These are phyloP conservation scores for Prunella strophiata DNA, from an alignment of 2,797 vertebrate genomes.

Conservation along the genomic window DNA sequence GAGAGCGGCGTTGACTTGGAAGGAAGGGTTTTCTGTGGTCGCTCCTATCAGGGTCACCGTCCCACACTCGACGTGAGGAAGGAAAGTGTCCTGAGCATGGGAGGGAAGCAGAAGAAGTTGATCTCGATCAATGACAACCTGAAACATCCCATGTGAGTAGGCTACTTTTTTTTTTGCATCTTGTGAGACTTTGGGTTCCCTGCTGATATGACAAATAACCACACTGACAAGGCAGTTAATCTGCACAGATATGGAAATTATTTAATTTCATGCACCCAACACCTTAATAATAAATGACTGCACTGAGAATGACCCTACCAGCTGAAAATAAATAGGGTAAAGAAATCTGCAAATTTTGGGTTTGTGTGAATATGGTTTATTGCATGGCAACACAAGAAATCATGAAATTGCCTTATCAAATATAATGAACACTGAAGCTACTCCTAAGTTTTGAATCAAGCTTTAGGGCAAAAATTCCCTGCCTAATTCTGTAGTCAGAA, in stretches of 20 bases:
- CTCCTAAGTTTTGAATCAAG: neutral
- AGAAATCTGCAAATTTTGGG: neutral
- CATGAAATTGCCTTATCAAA: neutral
- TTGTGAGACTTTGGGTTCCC: neutral
- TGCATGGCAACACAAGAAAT: neutral
- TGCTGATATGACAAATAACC: neutral
- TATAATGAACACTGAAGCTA: neutral
- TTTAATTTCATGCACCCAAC: neutral
- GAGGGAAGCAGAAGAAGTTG: conserved; percentile 87
- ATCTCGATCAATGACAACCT: conserved; percentile 78
- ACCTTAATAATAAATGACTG: neutral
- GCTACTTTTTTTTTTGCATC: neutral
- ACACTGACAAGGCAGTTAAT: neutral
- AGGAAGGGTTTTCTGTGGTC: conserved; percentile 97
- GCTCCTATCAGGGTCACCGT: conserved; percentile 91
- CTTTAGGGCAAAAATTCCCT: neutral
- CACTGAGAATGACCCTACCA: neutral
- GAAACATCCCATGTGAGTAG: conserved; percentile 83
- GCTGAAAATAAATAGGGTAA: neutral
- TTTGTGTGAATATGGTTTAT: neutral
- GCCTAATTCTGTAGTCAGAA: neutral
- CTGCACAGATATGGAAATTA: neutral
- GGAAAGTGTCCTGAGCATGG: conserved; percentile 95
- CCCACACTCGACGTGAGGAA: conserved; percentile 96
- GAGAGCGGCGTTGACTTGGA: conserved; percentile 94